Base-by-base conservation (phyloP, 2,888 invertebrate species). In the Venusia cambrica region DNA sequence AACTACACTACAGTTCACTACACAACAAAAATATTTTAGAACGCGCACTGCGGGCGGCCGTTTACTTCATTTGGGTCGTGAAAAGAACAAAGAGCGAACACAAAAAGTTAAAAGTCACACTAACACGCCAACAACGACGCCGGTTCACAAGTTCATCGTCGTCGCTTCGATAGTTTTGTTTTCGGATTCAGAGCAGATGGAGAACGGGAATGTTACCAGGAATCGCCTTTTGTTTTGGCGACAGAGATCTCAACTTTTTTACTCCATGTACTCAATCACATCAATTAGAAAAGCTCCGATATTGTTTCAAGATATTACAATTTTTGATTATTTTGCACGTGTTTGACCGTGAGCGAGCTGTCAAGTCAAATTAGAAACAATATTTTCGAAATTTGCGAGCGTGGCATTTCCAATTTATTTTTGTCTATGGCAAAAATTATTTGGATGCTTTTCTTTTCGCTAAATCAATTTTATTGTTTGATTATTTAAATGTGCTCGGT, bases 181-280 rank as follows among this genome's bases (percentile, higher is more conserved):
- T 78, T 62, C 14, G 54, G 57, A n/a, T n/a, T n/a, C n/a, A n/a
- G n/a, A n/a, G n/a, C n/a, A n/a, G n/a, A n/a, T n/a, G n/a, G n/a
- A n/a, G n/a, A n/a, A n/a, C n/a, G n/a, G n/a, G n/a, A 84, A 84
- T 84, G 84, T 84, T 84, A 84, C 84, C 84, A 84, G 80, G 58
- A 62, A 72, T 51, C 52, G 47, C 45, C 55, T 61, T 55, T 57
- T 57, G 46, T 60, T 35, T 57, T 54, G 41, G 46, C 47, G 46
- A 45, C 21, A 48, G 40, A 19, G 21, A 46, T 48, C 44, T 39
- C 42, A 38, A 48, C 44, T 51, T 48, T 37, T 38, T 27, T 32
- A 14, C 39, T 20, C 32, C n/a, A n/a, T n/a, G 27, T 39, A 38
- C 46, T 50, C 48, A 51, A 52, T 51, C 54, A 51, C 46, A 48